Percentiles rank a stretch among this genome's conserved stretches.
Conservation (phyloP, 2,888 invertebrate genomes). For the Phyllotreta striolata region DNA sequence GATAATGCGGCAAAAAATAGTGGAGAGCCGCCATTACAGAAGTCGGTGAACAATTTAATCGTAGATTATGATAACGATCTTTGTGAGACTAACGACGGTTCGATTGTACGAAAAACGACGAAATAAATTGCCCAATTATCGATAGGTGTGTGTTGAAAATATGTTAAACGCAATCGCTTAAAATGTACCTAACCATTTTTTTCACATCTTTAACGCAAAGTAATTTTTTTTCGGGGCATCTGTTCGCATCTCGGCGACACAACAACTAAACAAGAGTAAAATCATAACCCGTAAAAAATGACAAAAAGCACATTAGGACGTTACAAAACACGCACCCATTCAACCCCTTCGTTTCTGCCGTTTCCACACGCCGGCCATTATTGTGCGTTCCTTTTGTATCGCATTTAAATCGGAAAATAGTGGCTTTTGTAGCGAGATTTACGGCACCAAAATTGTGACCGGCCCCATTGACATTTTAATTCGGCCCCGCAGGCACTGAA, state of each 20-base stretch:
- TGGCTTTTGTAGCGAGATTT: constrained; percentile 47
- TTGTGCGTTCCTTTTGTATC: constrained; percentile 37
- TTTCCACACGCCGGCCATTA: constrained; percentile 34
- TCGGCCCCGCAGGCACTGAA: constrained; percentile 42
- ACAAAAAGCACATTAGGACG: constrained; percentile 40
- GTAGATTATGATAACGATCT: constrained; percentile 17
- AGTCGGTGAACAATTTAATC: constrained; percentile 14
- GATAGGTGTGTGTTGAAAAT: too few species aligned
- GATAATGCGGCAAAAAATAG: constrained; percentile 25
- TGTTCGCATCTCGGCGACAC: neutral
- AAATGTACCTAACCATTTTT: too few species aligned
- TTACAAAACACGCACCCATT: constrained; percentile 34
- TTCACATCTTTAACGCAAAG: neutral
- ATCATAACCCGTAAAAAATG: constrained; percentile 39
- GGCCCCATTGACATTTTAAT: constrained; percentile 51
- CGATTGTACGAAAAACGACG: too few species aligned
- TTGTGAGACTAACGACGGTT: too few species aligned
- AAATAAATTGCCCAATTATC: too few species aligned
- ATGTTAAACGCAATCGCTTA: too few species aligned
- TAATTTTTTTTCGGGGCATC: constrained; percentile 7
- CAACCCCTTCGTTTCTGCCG: constrained; percentile 37
- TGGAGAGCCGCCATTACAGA: constrained; percentile 8
- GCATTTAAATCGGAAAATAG: constrained; percentile 44
- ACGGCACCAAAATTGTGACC: constrained; percentile 49
- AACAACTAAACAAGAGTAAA: constrained; percentile 27